These are phyloP conservation scores for Poecilia wingei DNA, from an alignment of 2,797 vertebrate species.

Conservation along the genomic window DNA sequence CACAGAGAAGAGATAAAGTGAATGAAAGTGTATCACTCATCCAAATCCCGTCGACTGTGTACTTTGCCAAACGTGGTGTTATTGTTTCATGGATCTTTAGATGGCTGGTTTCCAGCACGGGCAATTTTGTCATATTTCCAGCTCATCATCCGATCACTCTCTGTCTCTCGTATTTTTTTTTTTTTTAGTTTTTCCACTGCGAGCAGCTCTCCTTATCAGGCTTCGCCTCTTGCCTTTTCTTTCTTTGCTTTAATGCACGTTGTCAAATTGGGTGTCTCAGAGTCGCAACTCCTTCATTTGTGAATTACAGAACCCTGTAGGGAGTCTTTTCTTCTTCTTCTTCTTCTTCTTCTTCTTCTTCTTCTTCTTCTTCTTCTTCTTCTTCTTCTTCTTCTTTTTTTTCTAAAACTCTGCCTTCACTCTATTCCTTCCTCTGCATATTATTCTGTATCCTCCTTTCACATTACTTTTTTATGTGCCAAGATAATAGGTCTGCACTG, in stretches of 20 bases:
- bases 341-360: background rate
- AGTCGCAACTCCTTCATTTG: conserved; percentile 67
- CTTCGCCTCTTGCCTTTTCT: conserved; percentile 56
- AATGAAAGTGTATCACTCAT: conserved; percentile 47
- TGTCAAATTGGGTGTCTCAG: conserved; percentile 71
- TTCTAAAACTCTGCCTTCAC: conserved; percentile 31
- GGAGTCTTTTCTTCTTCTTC: conserved; percentile 32
- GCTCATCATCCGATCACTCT: conserved; percentile 65
- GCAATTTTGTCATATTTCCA: conserved; percentile 72
- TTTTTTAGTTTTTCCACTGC: conserved; percentile 23
- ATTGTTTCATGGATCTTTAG: conserved; percentile 69
- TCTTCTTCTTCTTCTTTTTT: conserved; percentile 5
- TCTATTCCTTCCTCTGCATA: conserved; percentile 27
- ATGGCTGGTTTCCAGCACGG: conserved; percentile 70
- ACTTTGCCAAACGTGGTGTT: conserved; percentile 51
- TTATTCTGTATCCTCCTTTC: conserved; percentile 36
- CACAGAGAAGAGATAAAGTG: conserved; percentile 25
- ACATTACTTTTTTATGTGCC: conserved; percentile 15
- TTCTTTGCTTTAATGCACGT: conserved; percentile 67
- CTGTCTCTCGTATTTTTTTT: conserved; percentile 7
- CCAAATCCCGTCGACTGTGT: conserved; percentile 58
- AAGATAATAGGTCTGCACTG: conserved; percentile 43
- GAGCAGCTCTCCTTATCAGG: conserved; percentile 63
- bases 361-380: background rate
- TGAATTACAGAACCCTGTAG: conserved; percentile 69